Evolutionary conservation across 2,797 vertebrate genomes (phyloP).

Genomic region (Clamator glandarius): DNA sequence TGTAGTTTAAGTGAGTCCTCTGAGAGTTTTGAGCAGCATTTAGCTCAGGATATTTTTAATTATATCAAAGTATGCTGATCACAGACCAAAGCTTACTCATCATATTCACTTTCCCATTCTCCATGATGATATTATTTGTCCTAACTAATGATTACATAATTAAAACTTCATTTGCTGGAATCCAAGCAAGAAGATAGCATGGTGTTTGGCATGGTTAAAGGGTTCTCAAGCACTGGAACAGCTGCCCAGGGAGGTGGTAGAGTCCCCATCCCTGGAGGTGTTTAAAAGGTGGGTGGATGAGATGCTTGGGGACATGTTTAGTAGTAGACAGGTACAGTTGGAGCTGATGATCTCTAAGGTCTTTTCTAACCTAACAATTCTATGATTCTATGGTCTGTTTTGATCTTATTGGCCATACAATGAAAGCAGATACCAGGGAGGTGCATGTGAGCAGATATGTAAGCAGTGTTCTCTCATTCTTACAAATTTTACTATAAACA

Average conservation of each 20-base stretch:
- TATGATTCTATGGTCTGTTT: not conserved
- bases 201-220: not conserved
- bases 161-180: not conserved
- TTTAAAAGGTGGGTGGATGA: no score
- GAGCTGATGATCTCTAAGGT: no score
- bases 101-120: not conserved
- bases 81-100: slow-evolving; percentile 12
- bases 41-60: slow-evolving; percentile 37
- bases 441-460: not conserved
- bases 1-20: slow-evolving; percentile 10
- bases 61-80: not conserved
- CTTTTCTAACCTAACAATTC: no score
- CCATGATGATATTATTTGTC: not conserved
- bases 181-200: not conserved
- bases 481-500: not conserved
- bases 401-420: not conserved
- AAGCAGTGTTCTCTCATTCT: not conserved
- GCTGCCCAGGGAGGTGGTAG: no score
- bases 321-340: no score
- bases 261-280: no score
- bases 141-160: not conserved
- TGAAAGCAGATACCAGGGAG: not conserved
- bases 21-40: not conserved
- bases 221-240: no score
- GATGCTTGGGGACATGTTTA: no score